Conservation (phyloP, 1,140 invertebrate genomes). For the Dendrolimus punctatus region DNA sequence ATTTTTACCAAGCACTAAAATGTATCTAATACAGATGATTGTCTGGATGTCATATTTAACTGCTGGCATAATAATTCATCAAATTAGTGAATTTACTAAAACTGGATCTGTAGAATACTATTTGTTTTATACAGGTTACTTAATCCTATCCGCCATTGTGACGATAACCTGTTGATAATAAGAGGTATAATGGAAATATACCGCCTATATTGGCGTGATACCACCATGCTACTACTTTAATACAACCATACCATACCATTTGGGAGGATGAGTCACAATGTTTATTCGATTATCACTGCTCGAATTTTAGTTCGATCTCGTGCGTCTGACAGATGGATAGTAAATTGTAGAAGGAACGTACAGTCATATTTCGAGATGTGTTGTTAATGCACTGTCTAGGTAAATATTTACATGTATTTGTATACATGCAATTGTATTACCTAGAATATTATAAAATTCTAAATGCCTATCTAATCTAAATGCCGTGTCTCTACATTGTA, state of each 20-base stretch:
- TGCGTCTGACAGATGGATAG: slow-evolving; percentile 20
- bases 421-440: slow-evolving; percentile 8
- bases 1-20: no score
- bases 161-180: not conserved
- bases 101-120: no score
- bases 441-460: not conserved
- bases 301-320: slow-evolving; percentile 18
- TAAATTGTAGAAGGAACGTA: slow-evolving; percentile 7
- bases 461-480: no score
- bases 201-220: no score
- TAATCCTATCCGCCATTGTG: no score
- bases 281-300: slow-evolving; percentile 29
- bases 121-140: no score
- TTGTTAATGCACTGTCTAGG: not conserved
- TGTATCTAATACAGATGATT: no score
- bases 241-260: slow-evolving; percentile 8
- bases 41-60: no score
- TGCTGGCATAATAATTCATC: no score
- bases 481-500: no score
- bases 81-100: no score
- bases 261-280: slow-evolving; percentile 25
- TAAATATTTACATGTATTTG: slow-evolving; percentile 8
- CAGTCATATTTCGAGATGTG: not conserved
- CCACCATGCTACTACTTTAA: not conserved
- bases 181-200: no score